These are phyloP conservation scores for Leucoraja erinaceus DNA, from an alignment of 2,113 vertebrate species.

Conservation along the genomic window DNA sequence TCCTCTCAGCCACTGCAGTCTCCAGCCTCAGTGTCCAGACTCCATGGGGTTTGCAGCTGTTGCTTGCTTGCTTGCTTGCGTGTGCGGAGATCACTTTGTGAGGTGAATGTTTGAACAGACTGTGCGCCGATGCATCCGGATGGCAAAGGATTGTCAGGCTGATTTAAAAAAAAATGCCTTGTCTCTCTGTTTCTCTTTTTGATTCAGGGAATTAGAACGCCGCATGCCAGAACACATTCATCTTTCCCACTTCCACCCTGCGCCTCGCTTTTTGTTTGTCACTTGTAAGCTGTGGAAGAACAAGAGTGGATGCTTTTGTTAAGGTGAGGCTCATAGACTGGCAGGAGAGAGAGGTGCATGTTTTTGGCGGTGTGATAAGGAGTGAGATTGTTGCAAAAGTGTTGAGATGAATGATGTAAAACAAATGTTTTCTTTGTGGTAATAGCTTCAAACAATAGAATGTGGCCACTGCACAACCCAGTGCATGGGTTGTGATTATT, in stretches of 20 bases:
- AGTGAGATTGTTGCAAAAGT: no score
- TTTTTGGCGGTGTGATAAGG: no score
- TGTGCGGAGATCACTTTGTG: neutral
- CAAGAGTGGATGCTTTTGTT: neutral
- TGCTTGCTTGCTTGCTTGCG: slow-evolving; percentile 11
- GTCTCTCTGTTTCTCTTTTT: neutral
- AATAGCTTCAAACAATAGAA: no score
- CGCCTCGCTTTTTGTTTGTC: slow-evolving; percentile 27
- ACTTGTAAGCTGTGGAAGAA: neutral
- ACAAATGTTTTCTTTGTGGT: no score
- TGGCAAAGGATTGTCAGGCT: neutral
- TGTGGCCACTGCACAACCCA: no score
- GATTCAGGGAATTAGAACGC: slow-evolving; percentile 20
- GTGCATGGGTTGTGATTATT: neutral
- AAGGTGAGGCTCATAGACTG: neutral
- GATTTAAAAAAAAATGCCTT: neutral
- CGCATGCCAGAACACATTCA: slow-evolving; percentile 12
- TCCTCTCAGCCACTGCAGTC: neutral
- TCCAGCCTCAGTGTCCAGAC: neutral
- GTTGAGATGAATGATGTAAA: no score
- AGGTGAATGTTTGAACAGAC: neutral
- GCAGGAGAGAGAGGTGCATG: neutral
- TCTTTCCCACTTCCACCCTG: slow-evolving; percentile 13
- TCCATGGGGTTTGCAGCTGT: neutral
- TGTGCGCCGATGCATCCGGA: neutral